A percentile compares a stretch with the other conserved stretches of the same genome.
These are phyloP conservation scores for Ginglymostoma cirratum DNA, from an alignment of 2,113 vertebrate species.

Conservation along the genomic window DNA sequence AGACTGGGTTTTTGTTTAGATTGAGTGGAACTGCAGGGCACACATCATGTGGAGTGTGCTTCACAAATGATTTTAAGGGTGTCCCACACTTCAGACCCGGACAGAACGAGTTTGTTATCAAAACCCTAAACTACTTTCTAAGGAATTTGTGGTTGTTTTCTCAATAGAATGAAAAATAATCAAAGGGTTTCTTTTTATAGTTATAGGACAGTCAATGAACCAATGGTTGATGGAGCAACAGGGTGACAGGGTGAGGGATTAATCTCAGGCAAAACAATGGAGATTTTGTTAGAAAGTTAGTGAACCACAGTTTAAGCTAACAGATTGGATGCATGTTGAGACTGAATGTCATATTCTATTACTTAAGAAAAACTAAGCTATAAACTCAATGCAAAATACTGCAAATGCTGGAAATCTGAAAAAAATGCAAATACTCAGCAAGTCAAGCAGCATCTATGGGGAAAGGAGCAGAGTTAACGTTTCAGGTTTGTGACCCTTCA, in stretches of 20 bases:
- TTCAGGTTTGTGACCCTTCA: neutral
- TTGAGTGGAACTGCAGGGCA: neutral
- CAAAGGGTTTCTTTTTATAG: neutral
- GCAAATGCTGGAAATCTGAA: neutral
- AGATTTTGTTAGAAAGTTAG: neutral
- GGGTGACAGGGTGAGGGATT: neutral
- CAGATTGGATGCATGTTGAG: neutral
- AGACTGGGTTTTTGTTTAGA: neutral
- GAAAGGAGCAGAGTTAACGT: neutral
- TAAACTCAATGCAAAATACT: neutral
- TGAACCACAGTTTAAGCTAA: neutral
- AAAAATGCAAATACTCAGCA: neutral
- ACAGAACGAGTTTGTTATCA: neutral
- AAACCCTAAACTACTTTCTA: neutral
- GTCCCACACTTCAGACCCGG: neutral
- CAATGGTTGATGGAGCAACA: neutral
- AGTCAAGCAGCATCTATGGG: neutral
- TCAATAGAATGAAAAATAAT: neutral
- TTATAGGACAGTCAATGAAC: neutral
- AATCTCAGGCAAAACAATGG: neutral
- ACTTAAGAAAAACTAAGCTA: neutral
- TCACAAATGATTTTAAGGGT: neutral
- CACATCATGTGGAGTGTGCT: neutral
- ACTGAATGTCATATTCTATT: neutral
- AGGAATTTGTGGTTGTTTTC: neutral